Percentiles rank a stretch among this genome's conserved stretches.
These are phyloP conservation scores for Channa maculata DNA, from an alignment of 2,113 vertebrate genomes.

Conservation along the genomic window DNA sequence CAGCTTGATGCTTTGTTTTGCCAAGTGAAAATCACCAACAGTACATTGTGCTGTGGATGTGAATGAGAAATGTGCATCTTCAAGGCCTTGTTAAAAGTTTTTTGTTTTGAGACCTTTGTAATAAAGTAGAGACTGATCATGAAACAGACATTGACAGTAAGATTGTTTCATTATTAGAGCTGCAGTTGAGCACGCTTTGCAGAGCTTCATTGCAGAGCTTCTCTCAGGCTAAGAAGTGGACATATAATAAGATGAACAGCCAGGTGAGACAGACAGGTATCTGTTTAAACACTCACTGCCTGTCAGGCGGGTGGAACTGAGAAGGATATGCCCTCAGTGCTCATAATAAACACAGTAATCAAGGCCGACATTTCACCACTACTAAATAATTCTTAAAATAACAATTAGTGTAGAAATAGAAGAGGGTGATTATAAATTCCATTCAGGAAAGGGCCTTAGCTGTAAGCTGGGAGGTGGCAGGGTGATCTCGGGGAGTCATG, in stretches of 20 bases:
- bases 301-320: constrained; percentile 32
- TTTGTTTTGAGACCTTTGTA: no score
- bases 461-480: constrained; percentile 84
- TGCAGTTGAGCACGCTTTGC: background rate
- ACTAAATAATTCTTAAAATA: constrained; percentile 86
- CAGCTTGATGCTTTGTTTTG: background rate
- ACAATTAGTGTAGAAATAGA: constrained; percentile 91
- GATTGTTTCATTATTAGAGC: background rate
- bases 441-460: constrained; percentile 90
- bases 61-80: background rate
- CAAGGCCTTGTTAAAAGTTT: background rate
- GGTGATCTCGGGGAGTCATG: constrained; percentile 85
- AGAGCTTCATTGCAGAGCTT: background rate
- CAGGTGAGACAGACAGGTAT: constrained; percentile 40
- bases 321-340: constrained; percentile 22
- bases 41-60: no score
- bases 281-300: constrained; percentile 27
- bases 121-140: background rate
- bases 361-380: constrained; percentile 65
- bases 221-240: background rate
- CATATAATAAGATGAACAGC: background rate
- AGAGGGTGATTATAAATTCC: constrained; percentile 94
- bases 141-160: background rate
- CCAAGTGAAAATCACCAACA: background rate
- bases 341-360: constrained; percentile 72